Evolutionary conservation across 1,140 invertebrate species (phyloP).

Genomic region (Ctenoplectra terminalis): DNA sequence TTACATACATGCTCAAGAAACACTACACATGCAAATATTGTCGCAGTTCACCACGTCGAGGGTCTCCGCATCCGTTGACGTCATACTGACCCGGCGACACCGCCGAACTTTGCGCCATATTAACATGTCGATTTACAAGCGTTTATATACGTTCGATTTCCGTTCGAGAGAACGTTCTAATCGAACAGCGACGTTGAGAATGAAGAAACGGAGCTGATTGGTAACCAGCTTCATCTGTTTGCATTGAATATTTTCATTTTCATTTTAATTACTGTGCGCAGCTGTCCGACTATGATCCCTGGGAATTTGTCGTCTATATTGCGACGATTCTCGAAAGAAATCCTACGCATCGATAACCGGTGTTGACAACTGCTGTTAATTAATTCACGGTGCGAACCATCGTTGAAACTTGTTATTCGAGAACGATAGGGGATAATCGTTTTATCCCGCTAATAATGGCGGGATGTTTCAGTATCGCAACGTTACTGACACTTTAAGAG

Average conservation of each 20-base stretch:
- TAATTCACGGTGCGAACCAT: background rate
- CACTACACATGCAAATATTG: slow-evolving; percentile 34
- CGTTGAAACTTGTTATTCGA: background rate
- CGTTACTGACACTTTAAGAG: background rate
- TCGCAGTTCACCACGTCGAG: slow-evolving; percentile 46
- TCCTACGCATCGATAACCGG: background rate
- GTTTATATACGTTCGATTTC: slow-evolving; percentile 51
- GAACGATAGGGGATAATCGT: background rate
- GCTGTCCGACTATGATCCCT: background rate
- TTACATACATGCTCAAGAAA: background rate
- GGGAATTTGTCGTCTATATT: slow-evolving; percentile 1
- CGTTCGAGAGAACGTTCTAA: slow-evolving; percentile 12
- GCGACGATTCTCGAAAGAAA: background rate
- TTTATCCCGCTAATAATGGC: background rate
- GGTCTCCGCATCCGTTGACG: slow-evolving; percentile 80
- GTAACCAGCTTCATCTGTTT: background rate
- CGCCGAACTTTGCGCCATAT: slow-evolving; percentile 73
- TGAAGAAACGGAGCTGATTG: background rate
- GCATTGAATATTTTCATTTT: background rate
- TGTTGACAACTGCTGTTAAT: slow-evolving; percentile 13
- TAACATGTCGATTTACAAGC: slow-evolving; percentile 76
- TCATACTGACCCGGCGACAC: slow-evolving; percentile 77
- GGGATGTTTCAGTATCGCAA: background rate
- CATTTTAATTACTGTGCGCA: slow-evolving; percentile 18
- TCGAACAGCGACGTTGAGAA: background rate